Evolutionary conservation across 2,113 vertebrate genomes (phyloP).

Genomic region (Forbesichthys agassizii): DNA sequence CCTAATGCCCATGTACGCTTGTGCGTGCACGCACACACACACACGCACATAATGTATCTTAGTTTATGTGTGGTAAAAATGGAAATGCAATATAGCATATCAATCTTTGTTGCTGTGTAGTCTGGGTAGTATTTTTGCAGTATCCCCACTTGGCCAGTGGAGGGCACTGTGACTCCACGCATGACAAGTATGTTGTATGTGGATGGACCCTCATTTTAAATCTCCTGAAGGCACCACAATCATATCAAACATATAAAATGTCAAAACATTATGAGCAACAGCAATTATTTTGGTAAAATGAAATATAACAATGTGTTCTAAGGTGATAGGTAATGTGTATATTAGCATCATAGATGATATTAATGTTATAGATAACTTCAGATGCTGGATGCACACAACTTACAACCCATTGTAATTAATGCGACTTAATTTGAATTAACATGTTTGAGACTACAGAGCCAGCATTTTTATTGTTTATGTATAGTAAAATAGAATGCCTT

Average conservation of each 20-base stretch:
- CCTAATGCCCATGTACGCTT: neutral
- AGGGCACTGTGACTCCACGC: conserved; percentile 74
- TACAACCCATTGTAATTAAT: no score
- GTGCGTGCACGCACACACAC: neutral
- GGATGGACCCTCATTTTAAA: conserved; percentile 30
- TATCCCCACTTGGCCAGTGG: conserved; percentile 60
- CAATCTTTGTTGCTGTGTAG: conserved; percentile 10
- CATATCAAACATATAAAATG: neutral
- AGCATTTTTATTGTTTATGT: neutral
- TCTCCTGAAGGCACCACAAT: conserved; percentile 19
- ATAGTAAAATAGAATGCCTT: no score
- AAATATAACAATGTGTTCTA: neutral
- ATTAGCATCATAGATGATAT: no score
- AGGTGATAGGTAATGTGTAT: neutral
- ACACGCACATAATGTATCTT: neutral
- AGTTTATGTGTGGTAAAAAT: conserved; percentile 7
- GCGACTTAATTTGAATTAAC: no score
- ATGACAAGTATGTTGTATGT: conserved; percentile 30
- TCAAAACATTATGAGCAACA: neutral
- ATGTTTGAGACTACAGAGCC: neutral
- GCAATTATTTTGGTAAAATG: neutral
- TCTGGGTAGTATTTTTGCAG: conserved; percentile 14
- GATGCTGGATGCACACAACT: neutral
- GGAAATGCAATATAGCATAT: conserved; percentile 20
- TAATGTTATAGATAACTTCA: neutral